Evolutionary conservation across 2,797 vertebrate genomes (phyloP), one percentile per base, ranked within the genome.

Genomic region (Taenioides sp.): DNA sequence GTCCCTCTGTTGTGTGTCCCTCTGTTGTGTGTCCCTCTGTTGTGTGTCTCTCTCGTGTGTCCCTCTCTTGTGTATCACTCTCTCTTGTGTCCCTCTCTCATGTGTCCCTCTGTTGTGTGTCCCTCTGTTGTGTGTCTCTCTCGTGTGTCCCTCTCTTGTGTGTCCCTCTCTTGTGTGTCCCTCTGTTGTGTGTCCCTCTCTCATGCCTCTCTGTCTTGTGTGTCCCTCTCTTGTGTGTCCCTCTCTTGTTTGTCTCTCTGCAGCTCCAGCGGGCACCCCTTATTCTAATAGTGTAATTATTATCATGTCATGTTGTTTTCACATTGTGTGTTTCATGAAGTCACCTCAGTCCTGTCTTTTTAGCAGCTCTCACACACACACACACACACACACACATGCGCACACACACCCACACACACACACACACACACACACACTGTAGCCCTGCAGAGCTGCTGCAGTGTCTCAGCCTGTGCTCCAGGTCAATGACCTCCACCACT

Each of bases 371-470:
- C 9, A 1, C 2, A 10, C 40, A 43, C 2, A 12, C 37, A 40
- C 37, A 40, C 11, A 12, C 11, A 12, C 40, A 14, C 40, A 43
- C 40, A 43, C 2, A 43, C 12, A 14, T 2, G 2, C 37, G 4
- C 40, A 43, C 11, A 43, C 37, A 40, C 37, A 40, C 37, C 2
- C 9, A 9, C 9, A 37, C 7, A 10, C 9, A 37, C 7, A 10
- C 34, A 37, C 7, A 40, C 37, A 40, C 37, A 11, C 37, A 40
- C 37, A 14, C 40, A 40, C 10, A 40, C 1, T 77, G 83, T 75
- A 84, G 86, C 87, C 84, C 85, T 91, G 90, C 89, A 80, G 66
- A 67, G 65, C 63, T 86, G 79, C 88, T 84, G 88, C 89, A 88
- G 85, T n/a, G n/a, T 83, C 86, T 73, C 77, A 72, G 66, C 70